Conservation (phyloP, 2,113 vertebrate species). For the Dascyllus trimaculatus region DNA sequence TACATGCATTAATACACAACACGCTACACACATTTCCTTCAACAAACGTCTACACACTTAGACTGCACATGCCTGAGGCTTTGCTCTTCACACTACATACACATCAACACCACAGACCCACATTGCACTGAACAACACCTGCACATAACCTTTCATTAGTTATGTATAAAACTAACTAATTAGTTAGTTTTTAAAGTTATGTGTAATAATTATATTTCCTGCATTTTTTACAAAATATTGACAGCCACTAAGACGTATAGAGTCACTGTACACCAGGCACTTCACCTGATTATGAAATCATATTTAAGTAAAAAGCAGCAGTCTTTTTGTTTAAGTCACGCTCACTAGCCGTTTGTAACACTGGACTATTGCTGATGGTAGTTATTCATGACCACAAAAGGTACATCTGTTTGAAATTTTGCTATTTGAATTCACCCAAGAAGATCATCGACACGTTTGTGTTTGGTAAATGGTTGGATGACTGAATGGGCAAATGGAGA, state of each 20-base stretch:
- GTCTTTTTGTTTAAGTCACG: background rate
- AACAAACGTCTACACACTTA: slow-evolving; percentile 16
- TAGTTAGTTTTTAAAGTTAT: too few relatives aligned
- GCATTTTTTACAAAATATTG: background rate
- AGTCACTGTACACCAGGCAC: background rate
- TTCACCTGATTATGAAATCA: background rate
- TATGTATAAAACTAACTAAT: too few relatives aligned
- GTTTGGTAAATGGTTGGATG: background rate
- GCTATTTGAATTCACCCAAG: background rate
- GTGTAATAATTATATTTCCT: slow-evolving; percentile 13
- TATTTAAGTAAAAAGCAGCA: background rate
- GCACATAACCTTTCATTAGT: slow-evolving; percentile 2
- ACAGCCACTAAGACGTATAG: background rate
- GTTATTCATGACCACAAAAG: background rate
- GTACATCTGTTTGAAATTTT: background rate
- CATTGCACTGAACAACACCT: slow-evolving; percentile 39
- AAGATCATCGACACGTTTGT: background rate
- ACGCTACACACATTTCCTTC: slow-evolving; percentile 15
- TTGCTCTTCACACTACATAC: slow-evolving; percentile 14
- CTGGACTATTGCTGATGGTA: background rate
- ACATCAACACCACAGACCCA: slow-evolving; percentile 2
- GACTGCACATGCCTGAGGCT: slow-evolving; percentile 27
- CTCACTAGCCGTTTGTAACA: background rate
- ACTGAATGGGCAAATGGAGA: too few relatives aligned
- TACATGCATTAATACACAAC: slow-evolving; percentile 5